Conservation (phyloP, 1,140 invertebrate genomes). For the Trinorchestia longiramus region DNA sequence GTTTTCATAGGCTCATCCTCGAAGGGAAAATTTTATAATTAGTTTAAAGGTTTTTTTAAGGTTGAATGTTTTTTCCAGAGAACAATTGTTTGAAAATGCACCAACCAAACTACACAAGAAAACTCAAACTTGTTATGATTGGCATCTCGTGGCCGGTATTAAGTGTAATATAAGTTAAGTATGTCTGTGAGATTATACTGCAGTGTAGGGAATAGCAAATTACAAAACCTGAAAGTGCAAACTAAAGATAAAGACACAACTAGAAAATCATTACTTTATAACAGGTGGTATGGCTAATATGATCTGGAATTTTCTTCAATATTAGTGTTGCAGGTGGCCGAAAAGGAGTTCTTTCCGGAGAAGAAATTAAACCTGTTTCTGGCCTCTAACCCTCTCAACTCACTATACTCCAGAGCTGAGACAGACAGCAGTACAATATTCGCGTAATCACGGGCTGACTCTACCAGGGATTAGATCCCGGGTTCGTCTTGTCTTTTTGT, state of each 20-base stretch:
- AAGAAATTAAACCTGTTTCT: neutral
- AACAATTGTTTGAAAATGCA: no score
- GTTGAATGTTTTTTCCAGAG: no score
- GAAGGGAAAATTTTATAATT: neutral
- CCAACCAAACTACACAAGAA: no score
- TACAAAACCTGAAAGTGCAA: neutral
- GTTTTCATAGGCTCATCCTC: neutral
- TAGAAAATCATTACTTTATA: neutral
- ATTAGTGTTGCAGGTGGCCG: neutral
- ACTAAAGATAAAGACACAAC: neutral
- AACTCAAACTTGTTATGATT: no score
- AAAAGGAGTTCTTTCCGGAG: neutral
- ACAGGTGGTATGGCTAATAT: neutral
- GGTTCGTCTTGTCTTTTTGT: neutral
- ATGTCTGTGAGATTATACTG: neutral
- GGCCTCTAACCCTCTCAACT: neutral
- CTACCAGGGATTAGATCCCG: neutral
- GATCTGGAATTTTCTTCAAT: neutral
- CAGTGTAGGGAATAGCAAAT: neutral
- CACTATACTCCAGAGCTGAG: neutral
- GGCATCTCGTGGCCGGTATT: no score
- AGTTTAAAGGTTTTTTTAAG: neutral
- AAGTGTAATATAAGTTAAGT: neutral
- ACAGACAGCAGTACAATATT: neutral
- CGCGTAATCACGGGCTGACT: neutral